These are phyloP conservation scores for Mugil cephalus DNA, from an alignment of 2,113 vertebrate genomes.

Conservation along the genomic window DNA sequence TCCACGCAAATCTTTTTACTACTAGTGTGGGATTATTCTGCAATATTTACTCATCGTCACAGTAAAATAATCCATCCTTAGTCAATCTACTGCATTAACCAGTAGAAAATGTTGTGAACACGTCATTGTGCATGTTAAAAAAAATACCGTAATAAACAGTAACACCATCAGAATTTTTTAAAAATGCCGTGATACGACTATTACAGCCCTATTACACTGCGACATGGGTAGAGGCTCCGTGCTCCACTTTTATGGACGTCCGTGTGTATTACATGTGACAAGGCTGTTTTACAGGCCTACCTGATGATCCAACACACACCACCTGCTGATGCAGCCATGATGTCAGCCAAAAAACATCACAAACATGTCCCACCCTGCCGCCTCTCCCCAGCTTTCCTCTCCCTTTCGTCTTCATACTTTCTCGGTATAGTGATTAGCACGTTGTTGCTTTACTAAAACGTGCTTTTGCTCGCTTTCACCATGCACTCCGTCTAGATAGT, in stretches of 20 bases:
- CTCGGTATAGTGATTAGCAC: background rate
- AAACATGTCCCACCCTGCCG: constrained; percentile 71
- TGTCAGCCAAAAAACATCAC: constrained; percentile 74
- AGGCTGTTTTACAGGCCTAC: constrained; percentile 49
- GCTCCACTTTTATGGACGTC: background rate
- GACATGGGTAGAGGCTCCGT: background rate
- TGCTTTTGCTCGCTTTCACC: constrained; percentile 4
- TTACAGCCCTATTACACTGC: too few relatives aligned
- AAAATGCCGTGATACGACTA: too few relatives aligned
- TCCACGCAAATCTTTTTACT: too few relatives aligned
- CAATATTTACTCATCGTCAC: too few relatives aligned
- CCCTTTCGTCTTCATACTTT: constrained; percentile 24
- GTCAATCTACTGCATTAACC: too few relatives aligned
- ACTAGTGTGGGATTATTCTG: too few relatives aligned
- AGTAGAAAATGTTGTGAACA: too few relatives aligned
- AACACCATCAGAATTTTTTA: too few relatives aligned
- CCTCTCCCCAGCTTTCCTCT: constrained; percentile 55
- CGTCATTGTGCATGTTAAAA: too few relatives aligned
- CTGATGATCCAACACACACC: constrained; percentile 66
- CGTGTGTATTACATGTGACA: constrained; percentile 39
- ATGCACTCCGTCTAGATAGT: constrained; percentile 1
- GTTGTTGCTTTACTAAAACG: background rate
- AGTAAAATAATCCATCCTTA: too few relatives aligned
- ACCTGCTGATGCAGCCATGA: constrained; percentile 71
- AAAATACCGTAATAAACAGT: too few relatives aligned